A percentile compares a stretch with the other conserved stretches of the same genome.
Conservation (phyloP, 2,797 vertebrate genomes). For the Anguilla marmorata region DNA sequence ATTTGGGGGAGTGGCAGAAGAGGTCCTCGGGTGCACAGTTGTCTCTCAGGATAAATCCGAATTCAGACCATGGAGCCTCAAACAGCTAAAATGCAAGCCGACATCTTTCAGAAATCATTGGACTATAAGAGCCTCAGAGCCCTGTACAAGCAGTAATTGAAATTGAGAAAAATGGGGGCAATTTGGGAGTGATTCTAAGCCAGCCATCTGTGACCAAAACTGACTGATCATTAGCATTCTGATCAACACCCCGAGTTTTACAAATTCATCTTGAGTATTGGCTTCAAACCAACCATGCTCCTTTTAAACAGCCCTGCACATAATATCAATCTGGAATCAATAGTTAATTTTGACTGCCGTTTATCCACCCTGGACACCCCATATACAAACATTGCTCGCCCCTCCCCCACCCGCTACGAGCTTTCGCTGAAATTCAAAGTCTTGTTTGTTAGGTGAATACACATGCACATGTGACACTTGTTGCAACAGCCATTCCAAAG, state of each 20-base stretch:
- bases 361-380: neutral
- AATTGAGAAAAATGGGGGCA: neutral
- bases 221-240: neutral
- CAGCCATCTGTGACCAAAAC: neutral
- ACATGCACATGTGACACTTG: neutral
- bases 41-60: neutral
- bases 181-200: neutral
- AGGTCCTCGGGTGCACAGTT: neutral
- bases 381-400: neutral
- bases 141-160: neutral
- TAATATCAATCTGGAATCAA: neutral
- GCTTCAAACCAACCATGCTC: neutral
- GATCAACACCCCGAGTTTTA: neutral
- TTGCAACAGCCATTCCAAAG: neutral
- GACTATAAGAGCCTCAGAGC: neutral
- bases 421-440: neutral
- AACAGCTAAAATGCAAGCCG: constrained; percentile 26
- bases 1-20: neutral
- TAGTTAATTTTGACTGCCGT: neutral
- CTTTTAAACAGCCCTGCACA: neutral
- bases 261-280: neutral
- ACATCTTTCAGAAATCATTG: constrained; percentile 20
- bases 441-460: neutral
- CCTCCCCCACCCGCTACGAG: neutral
- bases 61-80: neutral